Evolutionary conservation across 2,113 vertebrate genomes (phyloP).

Genomic region (Alosa alosa): DNA sequence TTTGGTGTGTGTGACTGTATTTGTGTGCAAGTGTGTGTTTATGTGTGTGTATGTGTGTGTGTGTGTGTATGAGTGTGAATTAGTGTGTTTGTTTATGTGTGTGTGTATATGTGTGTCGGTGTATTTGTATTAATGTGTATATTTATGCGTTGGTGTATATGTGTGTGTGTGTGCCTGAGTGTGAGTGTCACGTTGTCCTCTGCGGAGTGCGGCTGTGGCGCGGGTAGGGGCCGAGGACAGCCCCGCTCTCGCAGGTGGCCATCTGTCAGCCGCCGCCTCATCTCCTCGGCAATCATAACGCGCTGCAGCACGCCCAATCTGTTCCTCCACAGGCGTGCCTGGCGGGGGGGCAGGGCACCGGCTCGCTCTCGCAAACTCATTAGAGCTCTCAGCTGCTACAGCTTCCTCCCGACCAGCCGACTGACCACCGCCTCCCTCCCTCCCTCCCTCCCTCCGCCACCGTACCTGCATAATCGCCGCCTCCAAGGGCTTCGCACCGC

Average conservation of each 20-base stretch:
- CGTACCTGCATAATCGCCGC: slow-evolving; percentile 5
- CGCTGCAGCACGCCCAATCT: slow-evolving; percentile 71
- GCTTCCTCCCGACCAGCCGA: background rate
- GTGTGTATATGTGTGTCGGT: background rate
- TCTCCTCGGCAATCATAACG: slow-evolving; percentile 69
- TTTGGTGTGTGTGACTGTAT: background rate
- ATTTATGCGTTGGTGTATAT: slow-evolving; percentile 17
- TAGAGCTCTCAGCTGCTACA: slow-evolving; percentile 45
- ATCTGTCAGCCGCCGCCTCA: slow-evolving; percentile 71
- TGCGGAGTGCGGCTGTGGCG: slow-evolving; percentile 33
- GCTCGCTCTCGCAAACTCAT: slow-evolving; percentile 47
- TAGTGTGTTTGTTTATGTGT: background rate
- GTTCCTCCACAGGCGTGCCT: slow-evolving; percentile 70
- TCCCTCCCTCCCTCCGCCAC: background rate
- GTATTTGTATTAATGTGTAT: background rate
- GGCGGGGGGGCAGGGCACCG: slow-evolving; percentile 54
- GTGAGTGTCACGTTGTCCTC: slow-evolving; percentile 45
- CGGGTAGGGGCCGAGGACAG: slow-evolving; percentile 52
- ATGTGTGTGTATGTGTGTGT: background rate
- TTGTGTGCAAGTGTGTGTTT: background rate
- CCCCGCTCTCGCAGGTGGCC: slow-evolving; percentile 68
- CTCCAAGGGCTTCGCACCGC: background rate
- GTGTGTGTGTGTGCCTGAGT: slow-evolving; percentile 41
- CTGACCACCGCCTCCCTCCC: background rate
- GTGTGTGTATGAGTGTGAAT: background rate